Base-by-base conservation (phyloP, 1,140 invertebrate species). In the Sarcophaga bullata region DNA sequence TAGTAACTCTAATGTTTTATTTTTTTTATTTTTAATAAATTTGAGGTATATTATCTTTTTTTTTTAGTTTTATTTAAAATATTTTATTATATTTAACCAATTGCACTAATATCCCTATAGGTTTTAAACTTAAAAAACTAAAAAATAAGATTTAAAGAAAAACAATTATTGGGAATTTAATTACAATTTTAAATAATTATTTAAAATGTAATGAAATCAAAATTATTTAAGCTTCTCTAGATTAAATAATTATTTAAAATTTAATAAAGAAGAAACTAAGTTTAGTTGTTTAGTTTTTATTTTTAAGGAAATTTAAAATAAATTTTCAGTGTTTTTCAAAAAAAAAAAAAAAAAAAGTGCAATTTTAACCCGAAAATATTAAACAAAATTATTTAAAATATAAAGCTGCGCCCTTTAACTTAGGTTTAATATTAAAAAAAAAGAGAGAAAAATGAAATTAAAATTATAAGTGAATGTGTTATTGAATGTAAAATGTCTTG, bases 81-180 rank as follows among this genome's bases (percentile, higher is more conserved):
- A 58, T 82, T 62, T n/a, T n/a, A 62, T 4, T 81, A 47, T 5
- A 58, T 78, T 78, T 52, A 78, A 78, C 75, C 75, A 78, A 78
- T 78, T 78, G 75, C 75, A 78, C 75, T 78, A 78, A 50, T 50
- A 78, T 19, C 10, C 17, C 25, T 80, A 5, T 80, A 80, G 15
- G 50, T 48, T 68, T 72, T 72, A 15, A 72, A 52, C 8, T 52
- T 52, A 52, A 52, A 52, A 52, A 52, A 52, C 50, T 52, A 52
- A 52, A 52, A 52, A 15, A 11, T 15, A 62, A 62, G 1, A n/a
- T 62, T 62, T 62, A 62, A n/a, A 62, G 17, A n/a, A 37, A 37
- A 37, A 37, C 25, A 37, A 37, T 37, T 37, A 37, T 37, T 37
- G 25, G 25, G 4, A 37, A 37, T 37, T n/a, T 37, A 37, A 37